A percentile compares a stretch with the other conserved stretches of the same genome.
Conservation (phyloP, 2,797 vertebrate genomes). For the Amblyraja radiata region DNA sequence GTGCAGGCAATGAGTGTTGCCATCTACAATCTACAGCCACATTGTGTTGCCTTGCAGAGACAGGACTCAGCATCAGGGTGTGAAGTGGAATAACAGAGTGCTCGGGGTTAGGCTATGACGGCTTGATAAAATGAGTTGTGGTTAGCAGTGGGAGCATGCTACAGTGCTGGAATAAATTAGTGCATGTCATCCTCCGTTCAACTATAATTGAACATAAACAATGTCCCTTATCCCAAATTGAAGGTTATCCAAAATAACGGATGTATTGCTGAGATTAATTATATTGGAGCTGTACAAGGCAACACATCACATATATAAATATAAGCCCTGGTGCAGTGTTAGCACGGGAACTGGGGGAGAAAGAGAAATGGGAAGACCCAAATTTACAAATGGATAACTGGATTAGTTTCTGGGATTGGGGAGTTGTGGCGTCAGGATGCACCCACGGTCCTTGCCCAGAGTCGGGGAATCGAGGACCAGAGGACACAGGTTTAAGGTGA, state of each 20-base stretch:
- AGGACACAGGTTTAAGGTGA: no score
- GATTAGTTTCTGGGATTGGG: background rate
- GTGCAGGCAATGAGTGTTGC: no score
- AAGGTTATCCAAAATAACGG: background rate
- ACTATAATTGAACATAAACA: constrained; percentile 1
- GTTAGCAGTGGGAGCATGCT: background rate
- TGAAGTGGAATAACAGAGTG: no score
- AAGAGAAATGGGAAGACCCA: background rate
- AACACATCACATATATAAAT: background rate
- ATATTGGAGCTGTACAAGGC: background rate
- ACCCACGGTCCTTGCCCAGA: no score
- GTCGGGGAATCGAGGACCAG: no score
- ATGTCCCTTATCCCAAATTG: background rate
- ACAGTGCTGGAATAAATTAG: background rate
- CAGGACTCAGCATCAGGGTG: background rate
- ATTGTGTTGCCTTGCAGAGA: no score
- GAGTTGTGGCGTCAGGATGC: background rate
- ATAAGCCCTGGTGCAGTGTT: background rate
- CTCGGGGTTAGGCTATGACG: background rate
- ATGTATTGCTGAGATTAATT: constrained; percentile 9
- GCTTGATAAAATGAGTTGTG: background rate
- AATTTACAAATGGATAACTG: background rate
- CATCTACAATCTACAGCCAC: no score
- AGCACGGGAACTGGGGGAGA: background rate
- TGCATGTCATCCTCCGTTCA: background rate